A percentile compares a stretch with the other conserved stretches of the same genome.
These are phyloP conservation scores for Cataglyphis rosenhaueri DNA, from an alignment of 2,888 invertebrate genomes.

Conservation along the genomic window DNA sequence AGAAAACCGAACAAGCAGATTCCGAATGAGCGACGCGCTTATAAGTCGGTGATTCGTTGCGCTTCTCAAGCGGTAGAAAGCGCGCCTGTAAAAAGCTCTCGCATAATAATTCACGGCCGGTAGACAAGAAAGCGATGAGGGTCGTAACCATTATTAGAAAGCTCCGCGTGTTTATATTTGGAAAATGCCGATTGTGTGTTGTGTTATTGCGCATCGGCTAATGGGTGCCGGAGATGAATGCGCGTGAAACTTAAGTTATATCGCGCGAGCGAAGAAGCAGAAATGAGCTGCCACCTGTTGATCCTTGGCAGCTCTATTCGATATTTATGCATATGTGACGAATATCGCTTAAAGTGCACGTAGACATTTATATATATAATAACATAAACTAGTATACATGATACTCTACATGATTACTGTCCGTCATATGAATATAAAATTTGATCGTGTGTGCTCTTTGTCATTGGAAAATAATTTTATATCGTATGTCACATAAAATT, in stretches of 20 bases:
- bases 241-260: constrained; percentile 55
- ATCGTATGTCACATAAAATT: constrained; percentile 17
- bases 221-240: constrained; percentile 62
- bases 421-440: constrained; percentile 13
- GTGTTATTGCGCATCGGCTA: constrained; percentile 55
- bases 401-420: constrained; percentile 15
- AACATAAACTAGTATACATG: constrained; percentile 25
- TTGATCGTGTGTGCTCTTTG: constrained; percentile 25
- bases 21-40: constrained; percentile 56
- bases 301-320: constrained; percentile 53
- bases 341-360: constrained; percentile 43
- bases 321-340: constrained; percentile 61
- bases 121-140: constrained; percentile 50
- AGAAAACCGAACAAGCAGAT: constrained; percentile 16
- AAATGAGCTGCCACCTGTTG: constrained; percentile 69
- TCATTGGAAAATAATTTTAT: constrained; percentile 15
- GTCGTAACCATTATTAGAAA: constrained; percentile 63
- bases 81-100: constrained; percentile 48
- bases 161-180: constrained; percentile 65
- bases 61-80: constrained; percentile 55
- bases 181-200: constrained; percentile 59
- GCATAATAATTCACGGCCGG: constrained; percentile 66
- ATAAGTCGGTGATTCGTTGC: constrained; percentile 65
- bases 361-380: constrained; percentile 20
- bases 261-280: constrained; percentile 34